phyloP scores from a whole-genome alignment of 1,140 invertebrate species.

The Platyura marginata region DNA sequence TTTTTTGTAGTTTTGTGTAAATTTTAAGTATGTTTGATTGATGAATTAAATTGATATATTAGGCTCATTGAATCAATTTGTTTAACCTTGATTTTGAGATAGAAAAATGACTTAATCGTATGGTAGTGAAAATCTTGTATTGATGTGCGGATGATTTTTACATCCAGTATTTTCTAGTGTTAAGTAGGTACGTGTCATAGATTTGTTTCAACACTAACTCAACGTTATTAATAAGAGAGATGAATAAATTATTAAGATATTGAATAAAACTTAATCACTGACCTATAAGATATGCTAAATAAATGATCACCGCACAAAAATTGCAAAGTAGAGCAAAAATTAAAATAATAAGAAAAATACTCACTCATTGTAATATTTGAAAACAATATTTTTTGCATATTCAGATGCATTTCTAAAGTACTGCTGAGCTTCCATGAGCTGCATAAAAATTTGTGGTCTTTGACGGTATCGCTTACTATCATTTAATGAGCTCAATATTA shows the following conservation, averaged over 20 bases:
- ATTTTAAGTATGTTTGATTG: too few species aligned
- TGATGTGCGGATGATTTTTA: too few species aligned
- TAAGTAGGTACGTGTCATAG: background rate
- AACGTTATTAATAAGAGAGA: too few species aligned
- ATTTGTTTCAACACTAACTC: too few species aligned
- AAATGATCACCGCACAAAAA: background rate
- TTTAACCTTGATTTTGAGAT: too few species aligned
- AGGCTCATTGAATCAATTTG: too few species aligned
- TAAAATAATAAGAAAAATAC: background rate
- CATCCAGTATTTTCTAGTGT: background rate
- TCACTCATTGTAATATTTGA: conserved; percentile 1
- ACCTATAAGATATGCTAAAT: background rate
- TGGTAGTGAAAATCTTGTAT: too few species aligned
- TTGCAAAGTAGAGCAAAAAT: background rate
- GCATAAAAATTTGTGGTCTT: background rate
- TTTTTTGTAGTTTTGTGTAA: too few species aligned
- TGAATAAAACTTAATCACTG: too few species aligned
- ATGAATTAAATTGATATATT: too few species aligned
- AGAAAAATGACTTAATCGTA: too few species aligned
- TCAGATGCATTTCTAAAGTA: background rate
- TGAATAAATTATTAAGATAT: too few species aligned
- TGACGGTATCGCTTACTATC: background rate
- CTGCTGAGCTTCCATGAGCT: background rate
- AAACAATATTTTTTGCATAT: background rate
- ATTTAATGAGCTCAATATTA: background rate